Base-by-base conservation (phyloP, 2,113 vertebrate species). In the Eclectus roratus region DNA sequence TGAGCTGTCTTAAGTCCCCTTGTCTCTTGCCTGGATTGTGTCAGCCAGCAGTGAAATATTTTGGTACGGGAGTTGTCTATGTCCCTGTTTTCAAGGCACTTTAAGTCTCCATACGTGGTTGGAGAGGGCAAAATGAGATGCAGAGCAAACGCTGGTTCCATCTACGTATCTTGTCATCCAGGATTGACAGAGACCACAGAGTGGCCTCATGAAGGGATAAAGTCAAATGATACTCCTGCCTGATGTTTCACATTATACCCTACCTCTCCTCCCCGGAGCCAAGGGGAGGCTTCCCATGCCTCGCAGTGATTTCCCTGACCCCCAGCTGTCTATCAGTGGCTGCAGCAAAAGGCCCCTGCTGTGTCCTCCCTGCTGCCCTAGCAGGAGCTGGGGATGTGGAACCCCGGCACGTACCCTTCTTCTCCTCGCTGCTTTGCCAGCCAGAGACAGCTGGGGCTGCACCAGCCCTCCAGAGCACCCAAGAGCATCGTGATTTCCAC, bases 1-100 rank as follows among this genome's bases (percentile, higher is more conserved):
- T 93, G 93, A 95, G 93, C 95, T 91, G 87, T 65, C 89, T 96
- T 97, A 97, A 97, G 96, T 96, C 96, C 87, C 49, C 93, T 94
- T 96, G 96, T 97, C 97, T 97, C 96, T 96, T 11, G 70, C 74
- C 81, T 28, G 89, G 58, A 85, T 91, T 94, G 87, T 61, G 10
- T 96, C 94, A 95, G 90, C 71, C 78, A 77, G 90, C 86, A 88
- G 89, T 85, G 95, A 93, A 96, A 95, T 96, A 96, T 93, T 96
- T 96, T 65, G 89, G 89, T 86, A 65, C 8, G 2, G 79, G 78
- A 76, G 41, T 82, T 78, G 88, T 82, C 73, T 74, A 89, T 52
- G 70, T 80, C 66, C 73, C 65, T 27, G 64, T 10, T 93, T 95
- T 80, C 76, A 46, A 49, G 87, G 80, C 25, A 3, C 82, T 94